These are phyloP conservation scores for Phoxinus dragarum DNA, from an alignment of 2,797 vertebrate genomes.

Conservation along the genomic window DNA sequence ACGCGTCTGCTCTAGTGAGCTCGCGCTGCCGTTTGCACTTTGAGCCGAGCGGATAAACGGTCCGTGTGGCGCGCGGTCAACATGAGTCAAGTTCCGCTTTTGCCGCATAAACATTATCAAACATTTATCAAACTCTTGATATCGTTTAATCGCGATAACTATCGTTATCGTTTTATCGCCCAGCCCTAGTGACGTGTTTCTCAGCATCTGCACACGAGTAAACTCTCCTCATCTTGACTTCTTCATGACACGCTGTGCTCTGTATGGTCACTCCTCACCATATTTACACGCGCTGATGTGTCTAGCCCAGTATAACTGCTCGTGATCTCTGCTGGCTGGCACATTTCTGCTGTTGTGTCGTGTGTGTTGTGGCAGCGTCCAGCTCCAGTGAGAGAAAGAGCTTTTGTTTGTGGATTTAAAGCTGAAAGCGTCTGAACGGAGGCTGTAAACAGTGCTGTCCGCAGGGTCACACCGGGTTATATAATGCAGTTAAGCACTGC, in stretches of 20 bases:
- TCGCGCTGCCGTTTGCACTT: no score
- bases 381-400: background rate
- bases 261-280: background rate
- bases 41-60: no score
- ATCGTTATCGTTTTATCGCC: no score
- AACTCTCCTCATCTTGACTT: background rate
- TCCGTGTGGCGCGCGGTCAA: no score
- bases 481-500: background rate
- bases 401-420: slow-evolving; percentile 38
- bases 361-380: background rate
- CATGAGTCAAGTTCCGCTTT: no score
- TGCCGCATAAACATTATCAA: no score
- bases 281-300: background rate
- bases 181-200: no score
- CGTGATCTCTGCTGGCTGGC: background rate
- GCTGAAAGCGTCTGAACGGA: background rate
- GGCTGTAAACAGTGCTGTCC: slow-evolving; percentile 19
- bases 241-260: background rate
- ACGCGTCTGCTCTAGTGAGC: no score
- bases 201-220: background rate
- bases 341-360: background rate
- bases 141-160: no score
- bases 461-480: slow-evolving; percentile 10
- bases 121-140: no score
- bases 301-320: background rate